Percentiles rank a stretch among this genome's conserved stretches.
Conservation (phyloP, 2,888 invertebrate genomes). For the Enoplolaimus lenunculus region DNA sequence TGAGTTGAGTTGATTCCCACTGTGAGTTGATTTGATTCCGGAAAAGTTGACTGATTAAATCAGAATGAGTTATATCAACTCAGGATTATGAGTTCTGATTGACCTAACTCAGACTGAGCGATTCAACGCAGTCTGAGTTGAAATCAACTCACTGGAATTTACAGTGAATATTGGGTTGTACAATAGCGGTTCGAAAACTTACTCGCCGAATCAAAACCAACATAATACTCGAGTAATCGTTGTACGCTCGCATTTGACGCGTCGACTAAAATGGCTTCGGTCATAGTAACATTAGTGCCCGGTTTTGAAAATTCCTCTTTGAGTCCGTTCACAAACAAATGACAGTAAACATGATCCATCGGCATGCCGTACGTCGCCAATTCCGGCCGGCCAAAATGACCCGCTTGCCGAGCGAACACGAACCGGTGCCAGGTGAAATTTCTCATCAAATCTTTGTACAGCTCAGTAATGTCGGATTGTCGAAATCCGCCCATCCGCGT, state of each 20-base stretch:
- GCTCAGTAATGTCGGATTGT: background rate
- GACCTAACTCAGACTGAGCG: too few species aligned
- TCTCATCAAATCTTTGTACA: background rate
- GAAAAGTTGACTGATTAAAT: too few species aligned
- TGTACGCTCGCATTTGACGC: background rate
- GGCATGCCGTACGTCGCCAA: background rate
- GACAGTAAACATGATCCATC: background rate
- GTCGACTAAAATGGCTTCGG: background rate
- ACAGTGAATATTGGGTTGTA: too few species aligned
- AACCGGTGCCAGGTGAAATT: constrained; percentile 1
- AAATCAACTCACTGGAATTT: too few species aligned
- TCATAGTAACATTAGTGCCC: background rate
- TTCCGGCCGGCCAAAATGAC: background rate
- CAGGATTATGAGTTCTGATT: too few species aligned
- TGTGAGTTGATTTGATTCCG: too few species aligned
- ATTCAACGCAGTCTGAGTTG: too few species aligned
- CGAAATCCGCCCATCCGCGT: constrained; percentile 16
- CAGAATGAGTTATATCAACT: too few species aligned
- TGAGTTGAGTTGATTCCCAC: too few species aligned
- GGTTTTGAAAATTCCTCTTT: background rate
- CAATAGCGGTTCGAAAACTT: too few species aligned
- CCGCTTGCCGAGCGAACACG: background rate
- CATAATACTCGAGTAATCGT: background rate
- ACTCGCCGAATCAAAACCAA: background rate
- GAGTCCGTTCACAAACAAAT: background rate